Conservation (phyloP, 2,113 vertebrate species). For the Coracopsis vasa region DNA sequence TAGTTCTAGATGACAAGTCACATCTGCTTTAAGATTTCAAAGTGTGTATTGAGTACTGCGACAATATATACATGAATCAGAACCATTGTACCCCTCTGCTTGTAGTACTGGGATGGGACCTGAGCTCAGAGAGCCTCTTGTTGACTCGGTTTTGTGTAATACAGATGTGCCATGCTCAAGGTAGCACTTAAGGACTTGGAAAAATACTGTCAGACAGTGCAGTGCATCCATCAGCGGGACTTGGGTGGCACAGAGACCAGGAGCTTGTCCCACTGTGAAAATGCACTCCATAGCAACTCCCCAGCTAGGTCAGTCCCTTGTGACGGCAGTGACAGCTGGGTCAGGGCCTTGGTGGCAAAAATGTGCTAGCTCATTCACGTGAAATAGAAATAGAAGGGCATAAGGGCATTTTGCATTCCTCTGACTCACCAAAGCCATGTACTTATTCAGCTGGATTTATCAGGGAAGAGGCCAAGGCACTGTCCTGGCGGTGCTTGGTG, state of each 20-base stretch:
- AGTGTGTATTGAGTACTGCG: slow-evolving; percentile 1
- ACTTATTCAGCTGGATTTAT: background rate
- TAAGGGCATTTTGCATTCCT: background rate
- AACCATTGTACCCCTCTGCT: slow-evolving; percentile 53
- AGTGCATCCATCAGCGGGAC: background rate
- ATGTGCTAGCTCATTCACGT: background rate
- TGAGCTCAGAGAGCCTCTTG: background rate
- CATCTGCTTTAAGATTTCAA: slow-evolving; percentile 59
- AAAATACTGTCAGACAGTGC: background rate
- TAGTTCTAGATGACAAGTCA: slow-evolving; percentile 67
- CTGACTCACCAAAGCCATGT: background rate
- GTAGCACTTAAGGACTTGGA: background rate
- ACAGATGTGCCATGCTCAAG: background rate
- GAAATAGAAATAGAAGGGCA: background rate
- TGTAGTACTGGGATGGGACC: background rate
- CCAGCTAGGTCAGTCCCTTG: background rate
- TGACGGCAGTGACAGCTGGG: background rate
- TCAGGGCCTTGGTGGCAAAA: background rate
- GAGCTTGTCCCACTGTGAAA: background rate
- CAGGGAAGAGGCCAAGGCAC: background rate
- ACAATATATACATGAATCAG: slow-evolving; percentile 53
- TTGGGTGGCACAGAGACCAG: background rate
- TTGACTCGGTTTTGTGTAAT: background rate
- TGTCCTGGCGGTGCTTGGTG: background rate
- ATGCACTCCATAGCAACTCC: background rate